Evolutionary conservation across 2,888 invertebrate species (phyloP), one percentile per base, ranked within the genome.

Genomic region (Andrena chrysosceles): DNA sequence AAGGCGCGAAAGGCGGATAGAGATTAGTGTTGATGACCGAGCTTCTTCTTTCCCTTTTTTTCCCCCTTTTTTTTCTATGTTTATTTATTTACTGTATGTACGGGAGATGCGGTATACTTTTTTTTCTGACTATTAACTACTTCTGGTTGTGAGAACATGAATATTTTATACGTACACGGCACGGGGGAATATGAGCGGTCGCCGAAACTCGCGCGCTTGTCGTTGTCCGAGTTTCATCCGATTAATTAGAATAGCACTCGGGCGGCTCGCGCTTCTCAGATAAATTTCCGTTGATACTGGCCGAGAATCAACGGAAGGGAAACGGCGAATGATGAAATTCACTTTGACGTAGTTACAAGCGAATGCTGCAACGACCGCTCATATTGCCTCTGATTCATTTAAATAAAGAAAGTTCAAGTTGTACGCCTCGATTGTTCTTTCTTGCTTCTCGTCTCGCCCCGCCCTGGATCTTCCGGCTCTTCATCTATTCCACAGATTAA

Each of bases 91-190:
- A 77, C 70, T 63, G 52, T 80, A 62, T 56, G 76, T 13, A 75
- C 56, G 72, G 74, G 75, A 69, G 48, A 79, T 77, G 56, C 42
- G 84, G 81, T 82, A 70, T 63, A 56, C 64, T 80, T 42, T 42
- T 42, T 31, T 26, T 56, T 77, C 73, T 79, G 75, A 84, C 72
- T 83, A 85, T 79, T 79, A 79, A 82, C 83, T 79, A 84, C 81
- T 81, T 88, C 81, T 88, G 87, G 88, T 87, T 87, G 87, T 88
- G 87, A 87, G 68, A 81, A 85, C 63, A 79, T 83, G 49, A 82
- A 86, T 82, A 86, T 87, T 88, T 85, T 87, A 81, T 86, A 88
- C 74, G 59, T 78, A 77, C 73, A 72, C 54, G 72, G 59, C 60
- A 72, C 52, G 42, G 59, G 73, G 87, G 59, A 81, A 74, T 83